A percentile compares a stretch with the other conserved stretches of the same genome.
Evolutionary conservation across 2,797 vertebrate species (phyloP).

Genomic region (Notolepis coatsorum): DNA sequence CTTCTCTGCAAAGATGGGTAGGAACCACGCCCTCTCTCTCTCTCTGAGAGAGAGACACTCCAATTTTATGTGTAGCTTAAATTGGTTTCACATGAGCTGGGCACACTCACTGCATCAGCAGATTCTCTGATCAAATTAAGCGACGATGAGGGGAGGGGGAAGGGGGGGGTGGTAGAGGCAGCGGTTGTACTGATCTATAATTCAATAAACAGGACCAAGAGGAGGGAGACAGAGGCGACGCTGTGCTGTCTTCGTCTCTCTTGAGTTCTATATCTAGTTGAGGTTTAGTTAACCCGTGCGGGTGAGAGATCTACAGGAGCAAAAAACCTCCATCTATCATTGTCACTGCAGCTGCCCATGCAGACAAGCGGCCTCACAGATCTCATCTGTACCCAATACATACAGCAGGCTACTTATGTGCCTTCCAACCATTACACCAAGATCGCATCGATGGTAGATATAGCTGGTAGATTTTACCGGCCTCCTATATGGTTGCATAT

Average conservation of each 20-base stretch:
- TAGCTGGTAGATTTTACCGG: no score
- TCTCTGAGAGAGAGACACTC: slow-evolving; percentile 44
- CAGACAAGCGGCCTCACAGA: no score
- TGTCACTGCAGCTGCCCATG: slow-evolving; percentile 7
- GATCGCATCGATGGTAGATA: no score
- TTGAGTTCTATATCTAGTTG: slow-evolving; percentile 62
- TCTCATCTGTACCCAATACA: no score
- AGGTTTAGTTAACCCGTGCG: slow-evolving; percentile 51
- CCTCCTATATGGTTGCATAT: no score
- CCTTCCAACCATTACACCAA: no score
- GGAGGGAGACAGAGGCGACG: slow-evolving; percentile 67
- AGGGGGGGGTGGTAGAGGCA: slow-evolving; percentile 67
- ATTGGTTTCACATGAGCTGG: slow-evolving; percentile 93
- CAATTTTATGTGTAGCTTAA: slow-evolving; percentile 81
- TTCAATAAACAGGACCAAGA: slow-evolving; percentile 82
- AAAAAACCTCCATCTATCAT: slow-evolving; percentile 50
- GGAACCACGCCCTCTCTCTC: background rate
- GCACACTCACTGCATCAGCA: slow-evolving; percentile 85
- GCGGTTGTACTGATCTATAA: slow-evolving; percentile 87
- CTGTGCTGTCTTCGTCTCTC: slow-evolving; percentile 68
- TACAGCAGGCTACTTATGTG: no score
- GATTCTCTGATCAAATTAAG: slow-evolving; percentile 92
- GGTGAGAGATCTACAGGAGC: slow-evolving; percentile 16
- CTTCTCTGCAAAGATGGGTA: background rate
- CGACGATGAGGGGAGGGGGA: slow-evolving; percentile 61